Evolutionary conservation across 2,888 invertebrate genomes (phyloP).

Genomic region (Watsonalla binaria): DNA sequence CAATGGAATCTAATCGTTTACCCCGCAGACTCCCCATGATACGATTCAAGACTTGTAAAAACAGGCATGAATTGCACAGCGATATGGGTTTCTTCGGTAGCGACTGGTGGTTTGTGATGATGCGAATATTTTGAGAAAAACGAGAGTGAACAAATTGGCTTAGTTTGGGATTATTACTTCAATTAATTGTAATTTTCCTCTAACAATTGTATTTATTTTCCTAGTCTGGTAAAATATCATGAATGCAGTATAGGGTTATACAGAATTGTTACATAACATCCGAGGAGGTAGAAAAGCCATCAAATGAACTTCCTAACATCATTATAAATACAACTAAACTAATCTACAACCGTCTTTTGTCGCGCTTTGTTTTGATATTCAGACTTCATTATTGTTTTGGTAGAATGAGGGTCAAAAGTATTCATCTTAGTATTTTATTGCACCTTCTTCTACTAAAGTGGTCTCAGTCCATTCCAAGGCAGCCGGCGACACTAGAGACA

Average conservation of each 20-base stretch:
- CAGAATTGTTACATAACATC: conserved; percentile 45
- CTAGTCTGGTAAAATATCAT: not conserved
- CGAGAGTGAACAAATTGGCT: too few relatives aligned
- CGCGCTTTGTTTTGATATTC: conserved; percentile 1
- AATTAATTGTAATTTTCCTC: too few relatives aligned
- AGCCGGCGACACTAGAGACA: conserved; percentile 12
- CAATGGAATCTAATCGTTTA: too few relatives aligned
- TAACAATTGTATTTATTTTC: too few relatives aligned
- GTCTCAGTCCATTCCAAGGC: conserved; percentile 7
- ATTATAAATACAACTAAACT: conserved; percentile 50
- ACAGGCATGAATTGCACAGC: too few relatives aligned
- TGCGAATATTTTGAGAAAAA: too few relatives aligned
- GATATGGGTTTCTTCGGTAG: too few relatives aligned
- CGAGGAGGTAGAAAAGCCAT: conserved; percentile 22
- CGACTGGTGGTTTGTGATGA: too few relatives aligned
- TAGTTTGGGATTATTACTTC: too few relatives aligned
- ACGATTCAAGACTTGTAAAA: too few relatives aligned
- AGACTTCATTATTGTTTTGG: conserved; percentile 10
- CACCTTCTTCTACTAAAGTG: conserved; percentile 22
- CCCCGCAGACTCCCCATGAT: too few relatives aligned
- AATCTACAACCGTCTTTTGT: conserved; percentile 36
- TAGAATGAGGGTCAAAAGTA: conserved; percentile 33
- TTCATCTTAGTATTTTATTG: conserved; percentile 25
- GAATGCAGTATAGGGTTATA: conserved; percentile 35
- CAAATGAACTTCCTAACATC: conserved; percentile 35